Evolutionary conservation across 2,113 vertebrate genomes (phyloP).

Genomic region (Chloropsis hardwickii): DNA sequence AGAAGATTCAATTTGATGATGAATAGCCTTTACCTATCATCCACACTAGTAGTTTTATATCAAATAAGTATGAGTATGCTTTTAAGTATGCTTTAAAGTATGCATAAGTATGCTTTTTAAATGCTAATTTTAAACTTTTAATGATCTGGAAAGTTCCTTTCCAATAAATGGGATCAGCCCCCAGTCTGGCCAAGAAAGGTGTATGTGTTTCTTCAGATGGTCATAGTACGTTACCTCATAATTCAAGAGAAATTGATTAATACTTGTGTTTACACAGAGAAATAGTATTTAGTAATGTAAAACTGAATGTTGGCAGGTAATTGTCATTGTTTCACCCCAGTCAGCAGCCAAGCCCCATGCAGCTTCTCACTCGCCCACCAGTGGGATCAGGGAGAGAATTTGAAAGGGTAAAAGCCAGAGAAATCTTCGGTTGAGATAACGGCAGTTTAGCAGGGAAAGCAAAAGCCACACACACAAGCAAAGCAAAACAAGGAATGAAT

Average conservation of each 20-base stretch:
- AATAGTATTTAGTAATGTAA: not conserved
- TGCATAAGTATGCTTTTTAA: too few species aligned
- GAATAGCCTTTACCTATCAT: not conserved
- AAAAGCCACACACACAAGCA: not conserved
- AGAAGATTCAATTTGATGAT: not conserved
- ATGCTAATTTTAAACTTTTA: not conserved
- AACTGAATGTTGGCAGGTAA: not conserved
- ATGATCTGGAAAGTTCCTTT: not conserved
- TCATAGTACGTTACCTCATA: not conserved
- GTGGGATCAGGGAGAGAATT: fast-evolving
- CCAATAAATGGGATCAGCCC: not conserved
- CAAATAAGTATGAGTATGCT: not conserved
- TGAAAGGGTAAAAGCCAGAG: not conserved
- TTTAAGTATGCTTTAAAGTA: too few species aligned
- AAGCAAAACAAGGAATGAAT: not conserved
- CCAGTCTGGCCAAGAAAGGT: not conserved
- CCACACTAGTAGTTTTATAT: not conserved
- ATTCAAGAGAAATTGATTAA: not conserved
- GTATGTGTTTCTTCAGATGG: not conserved
- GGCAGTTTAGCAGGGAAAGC: not conserved
- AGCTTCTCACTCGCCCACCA: not conserved
- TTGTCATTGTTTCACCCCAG: not conserved
- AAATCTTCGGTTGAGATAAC: not conserved
- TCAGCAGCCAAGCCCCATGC: fast-evolving
- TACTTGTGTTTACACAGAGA: not conserved